These are phyloP conservation scores for Genyomyrus donnyi DNA, from an alignment of 2,113 vertebrate species.

Conservation along the genomic window DNA sequence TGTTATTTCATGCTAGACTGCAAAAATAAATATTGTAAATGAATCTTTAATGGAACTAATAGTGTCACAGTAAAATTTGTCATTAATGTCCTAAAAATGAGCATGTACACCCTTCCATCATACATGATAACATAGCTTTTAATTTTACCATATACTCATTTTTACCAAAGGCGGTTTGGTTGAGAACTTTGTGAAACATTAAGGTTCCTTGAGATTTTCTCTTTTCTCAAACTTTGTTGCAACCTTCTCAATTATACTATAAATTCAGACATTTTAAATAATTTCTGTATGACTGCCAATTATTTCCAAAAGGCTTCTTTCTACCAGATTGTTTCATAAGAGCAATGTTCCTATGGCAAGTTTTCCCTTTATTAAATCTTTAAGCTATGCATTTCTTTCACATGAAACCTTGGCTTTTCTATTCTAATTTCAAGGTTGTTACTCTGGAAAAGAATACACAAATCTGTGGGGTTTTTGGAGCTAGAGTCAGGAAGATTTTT, in stretches of 20 bases:
- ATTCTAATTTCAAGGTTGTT: constrained; percentile 1
- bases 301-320: neutral
- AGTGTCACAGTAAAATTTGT: neutral
- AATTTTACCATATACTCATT: neutral
- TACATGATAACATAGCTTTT: neutral
- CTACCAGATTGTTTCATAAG: neutral
- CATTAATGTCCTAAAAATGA: neutral
- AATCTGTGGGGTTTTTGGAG: neutral
- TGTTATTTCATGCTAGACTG: neutral
- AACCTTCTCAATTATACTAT: neutral
- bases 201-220: neutral
- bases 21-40: neutral
- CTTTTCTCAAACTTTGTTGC: neutral
- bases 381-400: neutral
- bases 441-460: neutral
- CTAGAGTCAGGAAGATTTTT: neutral
- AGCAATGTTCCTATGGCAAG: neutral
- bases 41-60: neutral
- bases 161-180: neutral
- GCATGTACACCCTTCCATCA: neutral
- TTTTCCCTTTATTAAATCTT: neutral
- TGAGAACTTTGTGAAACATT: neutral
- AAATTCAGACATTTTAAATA: neutral
- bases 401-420: neutral
- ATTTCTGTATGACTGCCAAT: neutral